Base-by-base conservation (phyloP, 64 coral and sea anemone genomes). In the Astreopora myriophthalma region DNA sequence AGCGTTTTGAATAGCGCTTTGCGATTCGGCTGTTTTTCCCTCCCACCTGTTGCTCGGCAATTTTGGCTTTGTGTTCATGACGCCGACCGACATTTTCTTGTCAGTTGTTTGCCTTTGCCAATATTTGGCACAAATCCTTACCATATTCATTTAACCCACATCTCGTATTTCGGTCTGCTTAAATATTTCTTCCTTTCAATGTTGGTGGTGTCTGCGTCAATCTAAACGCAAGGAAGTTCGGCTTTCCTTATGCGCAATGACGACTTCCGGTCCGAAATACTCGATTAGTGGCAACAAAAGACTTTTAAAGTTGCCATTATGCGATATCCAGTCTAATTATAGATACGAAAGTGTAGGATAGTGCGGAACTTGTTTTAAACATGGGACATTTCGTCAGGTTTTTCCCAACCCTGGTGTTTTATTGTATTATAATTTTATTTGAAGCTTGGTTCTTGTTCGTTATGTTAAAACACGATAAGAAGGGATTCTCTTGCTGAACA, bases 1-100 rank as follows among this genome's bases (percentile, higher is more conserved):
- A 19, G 57, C 28, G 12, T 32, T 52, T 82, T 36, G 22, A 63
- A 82, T 63, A 37, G 7, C 30, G 32, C 79, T 64, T 25, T 20
- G 14, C 51, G 48, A 80, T 80, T 48, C 46, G 5, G 31, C 51
- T 61, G 14, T 16, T 3, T 61, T 81, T 20, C 16, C 11, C 30
- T 37, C 79, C 79, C 79, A 83, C 79, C 79, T 83, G 79, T 83
- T 83, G 79, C 52, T 83, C 58, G 32, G 31, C 52, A 65, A 64
- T 83, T 64, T 83, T 34, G 32, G 79, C 79, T 64, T 83, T 83
- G 79, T 83, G 79, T 64, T 83, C 5, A 63, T n/a, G 79, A 64
- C 79, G 79, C 79, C 34, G 32, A 83, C 79, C 34, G 32, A 83
- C 79, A 58, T 58, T 73, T 19, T 73, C 16, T 14, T 36, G 70